Conservation (phyloP, 2,113 vertebrate genomes). For the Onychorhynchus coronatus region DNA sequence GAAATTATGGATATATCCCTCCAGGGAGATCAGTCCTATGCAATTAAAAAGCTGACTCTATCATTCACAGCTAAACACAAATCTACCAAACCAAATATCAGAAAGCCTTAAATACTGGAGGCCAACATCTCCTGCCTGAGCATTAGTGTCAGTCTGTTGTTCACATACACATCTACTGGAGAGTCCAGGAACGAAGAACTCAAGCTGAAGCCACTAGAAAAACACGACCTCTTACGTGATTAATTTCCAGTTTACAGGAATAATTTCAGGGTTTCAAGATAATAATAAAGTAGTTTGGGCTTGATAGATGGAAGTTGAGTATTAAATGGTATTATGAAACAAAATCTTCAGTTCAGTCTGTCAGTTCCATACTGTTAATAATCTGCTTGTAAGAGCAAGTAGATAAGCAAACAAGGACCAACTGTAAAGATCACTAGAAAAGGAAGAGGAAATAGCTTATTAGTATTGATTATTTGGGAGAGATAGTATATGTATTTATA, state of each 20-base stretch:
- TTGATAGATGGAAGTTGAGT: not conserved
- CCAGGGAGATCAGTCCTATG: not conserved
- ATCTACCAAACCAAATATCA: not conserved
- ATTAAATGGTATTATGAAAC: not conserved
- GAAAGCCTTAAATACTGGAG: not conserved
- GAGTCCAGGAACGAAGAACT: not conserved
- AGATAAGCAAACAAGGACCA: not conserved
- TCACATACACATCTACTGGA: not conserved
- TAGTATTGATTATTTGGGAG: slow-evolving; percentile 34
- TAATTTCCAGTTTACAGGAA: slow-evolving; percentile 1
- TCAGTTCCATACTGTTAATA: not conserved
- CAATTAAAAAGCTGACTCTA: not conserved
- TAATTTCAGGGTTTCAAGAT: not conserved
- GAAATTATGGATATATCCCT: not conserved
- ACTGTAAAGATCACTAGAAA: not conserved
- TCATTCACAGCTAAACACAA: not conserved
- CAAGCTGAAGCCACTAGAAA: not conserved
- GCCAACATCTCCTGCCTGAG: not conserved
- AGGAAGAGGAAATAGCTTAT: slow-evolving; percentile 18
- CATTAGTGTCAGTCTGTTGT: not conserved
- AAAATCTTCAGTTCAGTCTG: not conserved
- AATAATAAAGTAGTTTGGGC: not conserved
- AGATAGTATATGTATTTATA: not conserved
- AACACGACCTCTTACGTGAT: not conserved
- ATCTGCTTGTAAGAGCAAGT: not conserved